These are phyloP conservation scores for Mercenaria mercenaria DNA, from an alignment of 1,140 invertebrate species.

Conservation along the genomic window DNA sequence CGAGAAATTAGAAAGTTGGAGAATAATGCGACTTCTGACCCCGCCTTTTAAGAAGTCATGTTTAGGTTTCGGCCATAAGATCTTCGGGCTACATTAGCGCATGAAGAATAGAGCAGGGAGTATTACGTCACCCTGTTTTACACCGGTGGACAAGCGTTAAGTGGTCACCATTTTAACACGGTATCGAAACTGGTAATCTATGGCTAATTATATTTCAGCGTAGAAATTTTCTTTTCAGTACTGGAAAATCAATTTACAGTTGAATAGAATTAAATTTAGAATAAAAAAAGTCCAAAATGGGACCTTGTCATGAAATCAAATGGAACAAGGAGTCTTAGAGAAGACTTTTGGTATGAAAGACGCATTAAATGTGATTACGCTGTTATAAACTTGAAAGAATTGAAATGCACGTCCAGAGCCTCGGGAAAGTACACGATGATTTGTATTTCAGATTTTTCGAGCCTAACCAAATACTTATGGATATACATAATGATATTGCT, in stretches of 20 bases:
- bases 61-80: conserved; percentile 48
- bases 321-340: background rate
- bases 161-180: conserved; percentile 54
- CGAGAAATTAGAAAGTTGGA: conserved; percentile 57
- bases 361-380: too few relatives aligned
- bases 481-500: too few relatives aligned
- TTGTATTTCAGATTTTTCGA: too few relatives aligned
- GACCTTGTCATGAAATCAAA: background rate
- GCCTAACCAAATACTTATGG: too few relatives aligned
- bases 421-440: too few relatives aligned
- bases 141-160: conserved; percentile 38
- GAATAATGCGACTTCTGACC: conserved; percentile 56
- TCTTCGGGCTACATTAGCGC: conserved; percentile 49
- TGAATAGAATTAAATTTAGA: conserved; percentile 40
- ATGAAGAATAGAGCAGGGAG: conserved; percentile 29
- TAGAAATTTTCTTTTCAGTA: conserved; percentile 19
- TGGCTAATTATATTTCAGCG: conserved; percentile 53
- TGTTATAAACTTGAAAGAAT: too few relatives aligned
- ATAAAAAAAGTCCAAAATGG: background rate
- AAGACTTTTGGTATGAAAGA: background rate
- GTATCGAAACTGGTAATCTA: conserved; percentile 63
- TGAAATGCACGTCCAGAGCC: too few relatives aligned
- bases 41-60: conserved; percentile 55
- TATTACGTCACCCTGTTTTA: conserved; percentile 50
- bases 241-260: conserved; percentile 26